These are phyloP conservation scores for Seriola rivoliana DNA, from an alignment of 2,113 vertebrate genomes.

Conservation along the genomic window DNA sequence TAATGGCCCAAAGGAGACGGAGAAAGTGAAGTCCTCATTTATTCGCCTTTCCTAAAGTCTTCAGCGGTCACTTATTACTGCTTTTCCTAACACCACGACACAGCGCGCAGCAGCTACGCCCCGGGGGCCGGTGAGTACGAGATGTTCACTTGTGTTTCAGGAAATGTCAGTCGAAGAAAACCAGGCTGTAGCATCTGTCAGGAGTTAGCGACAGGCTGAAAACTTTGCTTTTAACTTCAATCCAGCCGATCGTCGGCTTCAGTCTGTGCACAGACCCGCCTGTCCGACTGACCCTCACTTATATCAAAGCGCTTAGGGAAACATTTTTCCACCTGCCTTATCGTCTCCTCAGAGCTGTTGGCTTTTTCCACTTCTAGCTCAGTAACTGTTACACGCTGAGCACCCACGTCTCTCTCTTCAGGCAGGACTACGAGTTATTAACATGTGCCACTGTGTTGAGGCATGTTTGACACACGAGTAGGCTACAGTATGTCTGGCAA, in stretches of 20 bases:
- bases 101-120: slow-evolving; percentile 43
- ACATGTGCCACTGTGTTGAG: not conserved
- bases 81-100: not conserved
- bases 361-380: slow-evolving; percentile 18
- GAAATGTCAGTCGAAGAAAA: slow-evolving; percentile 67
- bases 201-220: slow-evolving; percentile 19
- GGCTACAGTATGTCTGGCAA: slow-evolving; percentile 11
- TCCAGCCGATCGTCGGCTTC: not conserved
- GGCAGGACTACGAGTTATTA: not conserved
- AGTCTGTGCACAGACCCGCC: not conserved
- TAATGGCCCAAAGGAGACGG: slow-evolving; percentile 50
- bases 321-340: slow-evolving; percentile 45
- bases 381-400: not conserved
- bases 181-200: slow-evolving; percentile 55
- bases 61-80: not conserved
- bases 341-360: not conserved
- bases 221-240: not conserved
- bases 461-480: slow-evolving; percentile 4
- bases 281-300: no score
- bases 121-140: slow-evolving; percentile 68
- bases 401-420: not conserved
- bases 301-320: not conserved
- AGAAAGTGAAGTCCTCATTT: slow-evolving; percentile 30
- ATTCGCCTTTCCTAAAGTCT: not conserved
- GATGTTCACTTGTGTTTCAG: slow-evolving; percentile 46